phyloP scores from a whole-genome alignment of 2,888 invertebrate genomes.

The Melieria picta region DNA sequence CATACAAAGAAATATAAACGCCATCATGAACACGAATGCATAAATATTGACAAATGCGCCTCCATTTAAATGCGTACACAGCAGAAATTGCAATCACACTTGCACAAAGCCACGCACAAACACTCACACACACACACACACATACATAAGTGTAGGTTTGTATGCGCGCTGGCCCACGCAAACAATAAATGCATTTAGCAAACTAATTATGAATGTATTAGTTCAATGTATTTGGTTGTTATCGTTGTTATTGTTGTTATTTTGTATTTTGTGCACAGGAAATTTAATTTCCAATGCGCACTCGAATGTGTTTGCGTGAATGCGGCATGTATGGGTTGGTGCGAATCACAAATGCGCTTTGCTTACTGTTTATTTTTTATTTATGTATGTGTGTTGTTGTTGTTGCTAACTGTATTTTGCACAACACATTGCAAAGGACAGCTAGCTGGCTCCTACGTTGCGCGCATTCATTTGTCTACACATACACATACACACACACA shows the following conservation, averaged over 20 bases:
- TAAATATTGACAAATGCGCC: conserved; percentile 26
- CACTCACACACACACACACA: background rate
- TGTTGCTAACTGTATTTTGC: too few species aligned
- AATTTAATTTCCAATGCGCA: conserved; percentile 54
- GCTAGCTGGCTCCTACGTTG: too few species aligned
- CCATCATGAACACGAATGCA: conserved; percentile 12
- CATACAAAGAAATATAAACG: conserved; percentile 18
- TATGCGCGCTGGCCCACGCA: background rate
- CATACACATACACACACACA: background rate
- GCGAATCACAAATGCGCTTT: background rate
- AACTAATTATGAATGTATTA: conserved; percentile 38
- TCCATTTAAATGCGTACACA: conserved; percentile 11
- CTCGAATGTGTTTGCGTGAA: conserved; percentile 40
- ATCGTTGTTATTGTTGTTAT: background rate
- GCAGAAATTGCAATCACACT: too few species aligned
- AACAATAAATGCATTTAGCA: conserved; percentile 34
- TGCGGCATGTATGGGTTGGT: background rate
- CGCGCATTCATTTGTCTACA: too few species aligned
- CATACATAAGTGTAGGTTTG: background rate
- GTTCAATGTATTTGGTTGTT: background rate
- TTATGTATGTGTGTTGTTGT: background rate
- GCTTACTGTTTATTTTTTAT: background rate
- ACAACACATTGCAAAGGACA: too few species aligned
- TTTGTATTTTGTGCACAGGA: conserved; percentile 50
- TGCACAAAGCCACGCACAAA: too few species aligned